Base-by-base conservation (phyloP, 2,797 vertebrate species). In the Florisuga fusca region DNA sequence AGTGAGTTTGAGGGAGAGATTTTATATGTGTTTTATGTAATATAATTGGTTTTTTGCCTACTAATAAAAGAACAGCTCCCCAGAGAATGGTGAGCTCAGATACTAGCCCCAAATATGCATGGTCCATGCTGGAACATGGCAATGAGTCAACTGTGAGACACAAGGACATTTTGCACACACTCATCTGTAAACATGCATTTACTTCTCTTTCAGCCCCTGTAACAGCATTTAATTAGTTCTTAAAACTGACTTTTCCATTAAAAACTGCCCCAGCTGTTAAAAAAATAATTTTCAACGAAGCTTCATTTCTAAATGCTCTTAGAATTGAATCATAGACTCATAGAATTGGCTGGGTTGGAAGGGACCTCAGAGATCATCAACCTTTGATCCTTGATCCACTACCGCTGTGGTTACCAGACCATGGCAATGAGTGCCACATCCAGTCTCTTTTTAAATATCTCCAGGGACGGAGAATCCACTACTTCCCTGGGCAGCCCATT, bases 151-250 rank as follows among this genome's bases (percentile, higher is more conserved):
- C 31, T 4, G 3, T 48, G 34, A 66, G 38, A 53, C 1, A 1
- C 21, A 7, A 0, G 2, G n/a, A 14, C 21, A 9, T 38, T 50
- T 55, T 6, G 27, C 14, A 26, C 19, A 18, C 10, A 51, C 0
- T 1, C 12, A 6, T 23, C 38, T 69, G 19, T 54, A 43, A 84
- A 64, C 45, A 41, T 10, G 11, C 22, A 11, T 15, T 4, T 50
- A 14, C 34, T 81, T 61, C 23, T 55, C 57, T 72, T 85, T 72
- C n/a, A 45, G 2, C 2, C 38, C 12, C 8, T 34, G 54, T n/a
- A 76, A 21, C 9, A 25, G 41, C 43, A 46, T 46, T 76, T 64
- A 15, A n/a, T 57, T 62, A 72, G 54, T 8, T 57, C 25, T 81
- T 77, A 62, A 72, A 85, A 10, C 7, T 21, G 61, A 7, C 2